Evolutionary conservation across 1,140 invertebrate genomes (phyloP).

Genomic region (Drosophila tropicalis): DNA sequence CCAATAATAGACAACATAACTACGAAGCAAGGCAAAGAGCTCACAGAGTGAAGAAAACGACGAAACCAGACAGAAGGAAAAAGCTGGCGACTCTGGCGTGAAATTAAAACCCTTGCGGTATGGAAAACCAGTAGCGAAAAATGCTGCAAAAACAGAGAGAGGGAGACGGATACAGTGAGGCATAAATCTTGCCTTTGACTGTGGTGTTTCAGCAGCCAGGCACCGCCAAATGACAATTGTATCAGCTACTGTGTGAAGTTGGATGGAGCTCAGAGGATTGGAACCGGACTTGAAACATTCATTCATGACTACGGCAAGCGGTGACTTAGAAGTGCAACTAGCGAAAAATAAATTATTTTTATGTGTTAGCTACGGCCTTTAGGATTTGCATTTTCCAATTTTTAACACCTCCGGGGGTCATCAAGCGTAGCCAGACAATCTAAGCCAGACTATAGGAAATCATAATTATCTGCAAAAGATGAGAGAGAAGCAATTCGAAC

Average conservation of each 20-base stretch:
- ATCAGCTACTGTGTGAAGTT: constrained; percentile 75
- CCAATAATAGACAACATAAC: constrained; percentile 81
- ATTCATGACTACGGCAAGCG: constrained; percentile 39
- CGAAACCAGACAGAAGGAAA: constrained; percentile 18
- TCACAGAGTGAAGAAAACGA: constrained; percentile 13
- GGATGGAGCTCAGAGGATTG: constrained; percentile 22
- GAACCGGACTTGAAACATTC: constrained; percentile 27
- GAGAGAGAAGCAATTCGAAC: not conserved
- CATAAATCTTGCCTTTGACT: constrained; percentile 72
- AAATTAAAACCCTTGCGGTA: constrained; percentile 72
- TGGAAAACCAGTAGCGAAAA: constrained; percentile 72
- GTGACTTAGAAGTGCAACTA: constrained; percentile 68
- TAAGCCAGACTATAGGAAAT: constrained; percentile 44
- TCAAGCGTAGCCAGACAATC: constrained; percentile 58
- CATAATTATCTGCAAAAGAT: constrained; percentile 55
- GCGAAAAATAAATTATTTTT: constrained; percentile 80
- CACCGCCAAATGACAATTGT: constrained; percentile 81
- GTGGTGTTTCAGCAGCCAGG: constrained; percentile 35
- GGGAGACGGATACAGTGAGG: constrained; percentile 5
- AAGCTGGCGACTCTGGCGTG: constrained; percentile 51
- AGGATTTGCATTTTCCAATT: constrained; percentile 81
- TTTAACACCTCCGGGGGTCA: constrained; percentile 82
- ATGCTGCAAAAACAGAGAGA: constrained; percentile 16
- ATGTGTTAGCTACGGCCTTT: constrained; percentile 40
- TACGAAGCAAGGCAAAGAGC: constrained; percentile 39